These are phyloP conservation scores for Listrodromus nycthemerus DNA, from an alignment of 2,888 invertebrate genomes.

Conservation along the genomic window DNA sequence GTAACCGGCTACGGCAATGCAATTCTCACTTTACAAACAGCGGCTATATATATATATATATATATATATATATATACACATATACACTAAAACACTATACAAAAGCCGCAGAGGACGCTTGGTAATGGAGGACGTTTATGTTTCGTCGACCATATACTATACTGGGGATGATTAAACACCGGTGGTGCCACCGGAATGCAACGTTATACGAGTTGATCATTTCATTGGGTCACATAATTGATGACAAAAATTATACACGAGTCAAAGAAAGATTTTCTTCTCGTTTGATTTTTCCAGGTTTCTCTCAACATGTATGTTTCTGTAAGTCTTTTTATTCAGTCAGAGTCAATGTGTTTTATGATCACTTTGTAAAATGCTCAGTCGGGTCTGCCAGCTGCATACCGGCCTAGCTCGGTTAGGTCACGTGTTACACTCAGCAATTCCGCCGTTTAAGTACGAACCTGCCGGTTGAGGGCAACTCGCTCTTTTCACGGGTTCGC, in stretches of 20 bases:
- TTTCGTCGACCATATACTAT: background rate
- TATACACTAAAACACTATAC: constrained; percentile 40
- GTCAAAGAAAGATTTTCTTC: too few species aligned
- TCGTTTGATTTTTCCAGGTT: too few species aligned
- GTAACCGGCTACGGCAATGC: constrained; percentile 42
- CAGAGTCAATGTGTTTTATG: too few species aligned
- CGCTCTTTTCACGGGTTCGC: constrained; percentile 39
- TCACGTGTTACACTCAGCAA: constrained; percentile 3
- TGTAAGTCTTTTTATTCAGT: too few species aligned
- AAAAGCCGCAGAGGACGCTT: constrained; percentile 22
- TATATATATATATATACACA: background rate
- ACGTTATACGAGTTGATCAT: background rate
- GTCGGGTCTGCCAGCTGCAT: background rate
- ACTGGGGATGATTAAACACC: background rate
- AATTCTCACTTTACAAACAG: constrained; percentile 53
- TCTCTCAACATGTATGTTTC: background rate
- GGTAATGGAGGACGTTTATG: constrained; percentile 26
- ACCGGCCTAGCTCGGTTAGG: background rate
- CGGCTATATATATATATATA: constrained; percentile 13
- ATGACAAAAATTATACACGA: too few species aligned
- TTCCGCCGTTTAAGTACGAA: background rate
- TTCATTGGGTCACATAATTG: too few species aligned
- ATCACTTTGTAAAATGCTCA: background rate
- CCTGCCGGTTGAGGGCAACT: constrained; percentile 3
- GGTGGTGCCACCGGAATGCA: background rate